Percentiles rank a stretch among this genome's conserved stretches.
These are phyloP conservation scores for Asteroscopus sphinx DNA, from an alignment of 2,888 invertebrate species.

Conservation along the genomic window DNA sequence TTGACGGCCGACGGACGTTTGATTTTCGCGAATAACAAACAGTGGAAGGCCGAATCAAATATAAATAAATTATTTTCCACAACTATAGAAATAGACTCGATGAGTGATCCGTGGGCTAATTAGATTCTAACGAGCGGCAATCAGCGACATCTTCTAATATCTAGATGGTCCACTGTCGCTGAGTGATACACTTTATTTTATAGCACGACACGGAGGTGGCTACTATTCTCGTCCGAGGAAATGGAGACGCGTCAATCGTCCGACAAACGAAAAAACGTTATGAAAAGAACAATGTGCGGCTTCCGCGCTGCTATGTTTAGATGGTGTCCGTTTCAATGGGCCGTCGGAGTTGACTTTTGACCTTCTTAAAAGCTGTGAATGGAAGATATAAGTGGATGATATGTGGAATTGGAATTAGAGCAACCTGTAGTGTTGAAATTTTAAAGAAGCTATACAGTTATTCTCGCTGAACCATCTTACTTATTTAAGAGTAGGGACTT, in stretches of 20 bases:
- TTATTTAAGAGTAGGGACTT: no score
- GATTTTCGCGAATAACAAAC: conserved; percentile 66
- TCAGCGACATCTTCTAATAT: conserved; percentile 83
- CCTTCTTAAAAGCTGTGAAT: conserved; percentile 51
- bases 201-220: conserved; percentile 72
- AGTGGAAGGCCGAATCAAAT: conserved; percentile 64
- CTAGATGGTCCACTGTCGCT: conserved; percentile 77
- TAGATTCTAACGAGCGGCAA: conserved; percentile 87
- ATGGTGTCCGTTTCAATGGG: conserved; percentile 74
- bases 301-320: conserved; percentile 82
- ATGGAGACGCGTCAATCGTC: conserved; percentile 88
- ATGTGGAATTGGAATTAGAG: conserved; percentile 14
- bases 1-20: conserved; percentile 43
- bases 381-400: background rate
- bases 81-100: conserved; percentile 80
- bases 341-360: conserved; percentile 55
- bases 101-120: conserved; percentile 88
- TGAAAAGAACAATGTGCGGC: conserved; percentile 78
- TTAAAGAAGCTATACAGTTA: background rate
- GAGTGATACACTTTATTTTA: conserved; percentile 88
- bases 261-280: conserved; percentile 69
- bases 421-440: background rate
- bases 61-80: conserved; percentile 79
- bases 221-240: conserved; percentile 84
- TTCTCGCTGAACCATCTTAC: no score